These are phyloP conservation scores for Tinamus major DNA, from an alignment of 2,797 vertebrate species.

Conservation along the genomic window DNA sequence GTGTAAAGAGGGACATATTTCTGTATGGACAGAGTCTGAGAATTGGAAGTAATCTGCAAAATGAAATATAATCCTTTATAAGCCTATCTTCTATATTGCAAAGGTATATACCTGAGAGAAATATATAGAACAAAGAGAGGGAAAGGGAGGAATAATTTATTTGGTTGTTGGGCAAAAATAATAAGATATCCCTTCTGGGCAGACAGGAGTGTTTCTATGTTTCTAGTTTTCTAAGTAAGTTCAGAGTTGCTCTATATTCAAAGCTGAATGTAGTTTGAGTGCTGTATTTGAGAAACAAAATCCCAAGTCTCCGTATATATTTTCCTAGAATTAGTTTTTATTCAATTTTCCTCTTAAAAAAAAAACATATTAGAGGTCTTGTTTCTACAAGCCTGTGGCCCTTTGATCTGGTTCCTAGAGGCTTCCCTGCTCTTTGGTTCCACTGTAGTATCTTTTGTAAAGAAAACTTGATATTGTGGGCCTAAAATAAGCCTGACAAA, in stretches of 20 bases:
- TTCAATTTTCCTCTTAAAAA: neutral
- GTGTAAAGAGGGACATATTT: neutral
- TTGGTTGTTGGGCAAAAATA: neutral
- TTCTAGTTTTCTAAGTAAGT: neutral
- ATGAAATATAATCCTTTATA: neutral
- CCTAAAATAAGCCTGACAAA: neutral
- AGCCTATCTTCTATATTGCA: neutral
- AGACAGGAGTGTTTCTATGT: neutral
- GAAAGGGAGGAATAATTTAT: neutral
- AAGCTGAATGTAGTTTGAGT: neutral
- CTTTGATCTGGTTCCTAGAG: neutral
- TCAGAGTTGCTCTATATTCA: neutral
- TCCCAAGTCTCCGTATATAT: neutral
- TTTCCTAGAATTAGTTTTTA: neutral
- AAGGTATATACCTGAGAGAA: no score
- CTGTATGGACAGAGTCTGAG: neutral
- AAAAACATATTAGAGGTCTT: neutral
- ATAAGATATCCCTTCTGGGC: neutral
- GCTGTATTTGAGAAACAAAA: neutral
- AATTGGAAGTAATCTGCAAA: neutral
- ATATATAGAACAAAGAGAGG: neutral
- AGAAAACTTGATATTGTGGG: neutral
- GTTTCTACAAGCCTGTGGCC: neutral
- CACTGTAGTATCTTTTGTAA: neutral
- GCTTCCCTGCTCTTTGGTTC: neutral